These are phyloP conservation scores for Dipodomys spectabilis DNA, from an alignment of 2,113 vertebrate species.

Conservation along the genomic window DNA sequence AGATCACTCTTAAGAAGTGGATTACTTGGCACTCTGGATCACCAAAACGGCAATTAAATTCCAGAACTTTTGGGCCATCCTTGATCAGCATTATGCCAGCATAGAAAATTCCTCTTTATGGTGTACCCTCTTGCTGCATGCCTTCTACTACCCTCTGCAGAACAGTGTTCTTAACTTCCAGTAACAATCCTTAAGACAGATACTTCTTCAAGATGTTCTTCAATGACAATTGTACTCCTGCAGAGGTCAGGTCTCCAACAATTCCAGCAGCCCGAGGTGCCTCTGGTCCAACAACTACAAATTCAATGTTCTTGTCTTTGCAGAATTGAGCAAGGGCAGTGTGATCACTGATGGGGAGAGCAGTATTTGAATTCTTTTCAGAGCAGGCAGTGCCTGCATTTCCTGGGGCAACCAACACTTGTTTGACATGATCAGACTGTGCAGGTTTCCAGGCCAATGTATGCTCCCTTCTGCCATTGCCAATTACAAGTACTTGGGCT, in stretches of 20 bases:
- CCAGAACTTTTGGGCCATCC: conserved; percentile 94
- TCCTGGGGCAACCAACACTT: conserved; percentile 92
- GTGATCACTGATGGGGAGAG: conserved; percentile 91
- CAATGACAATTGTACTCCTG: too few relatives aligned
- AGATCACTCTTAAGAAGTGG: conserved; percentile 95
- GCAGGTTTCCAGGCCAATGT: conserved; percentile 94
- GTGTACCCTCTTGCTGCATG: conserved; percentile 93
- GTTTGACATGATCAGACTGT: conserved; percentile 89
- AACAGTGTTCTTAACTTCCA: conserved; percentile 89
- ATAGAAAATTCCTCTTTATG: conserved; percentile 96
- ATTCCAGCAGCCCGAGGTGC: conserved; percentile 93
- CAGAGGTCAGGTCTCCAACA: too few relatives aligned
- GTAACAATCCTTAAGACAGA: conserved; percentile 87
- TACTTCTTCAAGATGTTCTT: too few relatives aligned
- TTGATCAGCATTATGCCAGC: conserved; percentile 97
- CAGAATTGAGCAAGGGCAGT: conserved; percentile 94
- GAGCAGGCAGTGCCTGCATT: conserved; percentile 90
- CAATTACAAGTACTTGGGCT: conserved; percentile 93
- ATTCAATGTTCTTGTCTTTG: conserved; percentile 92
- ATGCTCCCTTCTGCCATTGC: conserved; percentile 93
- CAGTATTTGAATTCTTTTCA: conserved; percentile 92
- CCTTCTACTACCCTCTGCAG: conserved; percentile 95
- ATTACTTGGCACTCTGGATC: conserved; percentile 97
- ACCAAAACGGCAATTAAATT: conserved; percentile 98
- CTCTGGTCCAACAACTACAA: conserved; percentile 95